Evolutionary conservation across 1,140 invertebrate genomes (phyloP), one percentile per base, ranked within the genome.

Genomic region (Babylonia areolata): DNA sequence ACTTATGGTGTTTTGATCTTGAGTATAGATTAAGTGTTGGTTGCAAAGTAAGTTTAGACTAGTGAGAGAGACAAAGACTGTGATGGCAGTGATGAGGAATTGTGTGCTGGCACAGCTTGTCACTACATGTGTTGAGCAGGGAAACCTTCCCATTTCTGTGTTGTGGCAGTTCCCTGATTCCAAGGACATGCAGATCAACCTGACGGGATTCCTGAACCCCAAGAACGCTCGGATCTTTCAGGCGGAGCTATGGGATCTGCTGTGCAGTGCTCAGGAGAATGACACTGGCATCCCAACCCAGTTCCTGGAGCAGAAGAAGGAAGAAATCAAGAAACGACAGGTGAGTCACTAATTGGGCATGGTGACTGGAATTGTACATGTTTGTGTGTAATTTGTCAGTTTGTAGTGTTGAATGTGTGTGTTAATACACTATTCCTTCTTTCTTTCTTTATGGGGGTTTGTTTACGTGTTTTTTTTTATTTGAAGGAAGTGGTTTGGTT

Each of bases 161-260:
- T 94, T 79, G 90, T 86, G 92, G 54, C 92, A 96, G 95, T 94
- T 95, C 95, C 98, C 99, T 35, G 98, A 99, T 95, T 98, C 98
- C 64, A 98, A 98, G 94, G 97, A 99, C 94, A 99, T 99, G 97
- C 99, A 99, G 96, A 99, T 99, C 91, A 99, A 99, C 95, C 95
- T 99, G 92, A 99, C 99, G 58, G 99, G 99, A 20, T 99, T 99
- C 95, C 95, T 99, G 40, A 99, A 99, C 95, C 98, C 98, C 3
- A 98, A 98, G 94, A 99, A 99, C 95, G 98, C 99, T 20, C 96
- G 99, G 75, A 96, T 98, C 87, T 99, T 99, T 94, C 99, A 99
- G 97, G 97, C 97, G 0, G 98, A 99, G 93, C 95, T 99, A 71
- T 99, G 99, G 99, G 97, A 98, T 79, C 94, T 99, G 86, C 94